Conservation (phyloP, 2,113 vertebrate genomes). For the Varanus salvator region DNA sequence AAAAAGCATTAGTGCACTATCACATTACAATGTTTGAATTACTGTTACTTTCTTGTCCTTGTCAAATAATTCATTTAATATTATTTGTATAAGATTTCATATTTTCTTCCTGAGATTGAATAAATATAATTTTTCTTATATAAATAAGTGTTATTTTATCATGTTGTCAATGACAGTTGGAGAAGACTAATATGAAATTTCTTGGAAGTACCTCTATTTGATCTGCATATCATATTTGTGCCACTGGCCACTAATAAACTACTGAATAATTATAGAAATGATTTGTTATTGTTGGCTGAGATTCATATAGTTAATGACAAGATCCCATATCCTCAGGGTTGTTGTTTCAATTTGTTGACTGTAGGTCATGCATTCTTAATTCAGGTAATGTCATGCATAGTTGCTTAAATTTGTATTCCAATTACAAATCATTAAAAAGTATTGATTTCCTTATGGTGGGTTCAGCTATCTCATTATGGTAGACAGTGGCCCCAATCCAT, state of each 20-base stretch:
- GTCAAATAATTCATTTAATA: slow-evolving; percentile 42
- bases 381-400: background rate
- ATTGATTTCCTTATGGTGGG: background rate
- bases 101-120: slow-evolving; percentile 36
- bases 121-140: slow-evolving; percentile 46
- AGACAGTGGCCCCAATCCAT: background rate
- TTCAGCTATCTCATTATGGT: background rate
- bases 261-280: background rate
- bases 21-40: slow-evolving; percentile 25
- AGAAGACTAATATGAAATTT: slow-evolving; percentile 61
- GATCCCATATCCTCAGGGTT: slow-evolving; percentile 4
- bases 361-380: background rate
- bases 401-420: background rate
- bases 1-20: slow-evolving; percentile 46
- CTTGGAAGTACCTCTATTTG: slow-evolving; percentile 46
- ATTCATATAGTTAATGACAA: slow-evolving; percentile 8
- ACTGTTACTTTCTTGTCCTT: slow-evolving; percentile 1
- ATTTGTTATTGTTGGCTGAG: background rate
- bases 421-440: background rate
- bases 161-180: slow-evolving; percentile 51
- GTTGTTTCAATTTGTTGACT: slow-evolving; percentile 5
- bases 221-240: slow-evolving; percentile 43
- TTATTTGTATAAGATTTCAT: slow-evolving; percentile 32
- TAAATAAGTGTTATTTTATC: slow-evolving; percentile 30
- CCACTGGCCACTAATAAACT: slow-evolving; percentile 46